These are phyloP conservation scores for Colletes collaris DNA, from an alignment of 2,888 invertebrate species.

Conservation along the genomic window DNA sequence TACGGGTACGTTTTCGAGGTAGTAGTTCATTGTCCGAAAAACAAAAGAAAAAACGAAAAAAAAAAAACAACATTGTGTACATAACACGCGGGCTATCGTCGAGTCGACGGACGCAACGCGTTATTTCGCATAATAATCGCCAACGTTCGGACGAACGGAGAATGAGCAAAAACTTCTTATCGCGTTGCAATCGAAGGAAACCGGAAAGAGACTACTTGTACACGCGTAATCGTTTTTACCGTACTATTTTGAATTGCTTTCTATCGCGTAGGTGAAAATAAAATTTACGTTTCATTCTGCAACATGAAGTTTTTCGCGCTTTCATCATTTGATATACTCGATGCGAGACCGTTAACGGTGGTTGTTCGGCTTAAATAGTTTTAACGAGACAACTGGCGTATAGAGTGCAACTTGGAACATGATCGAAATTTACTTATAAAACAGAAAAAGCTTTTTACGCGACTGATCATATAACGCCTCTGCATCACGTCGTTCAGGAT, in stretches of 20 bases:
- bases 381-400: background rate
- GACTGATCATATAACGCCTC: background rate
- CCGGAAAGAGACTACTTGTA: slow-evolving; percentile 20
- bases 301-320: slow-evolving; percentile 41
- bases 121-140: slow-evolving; percentile 44
- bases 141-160: background rate
- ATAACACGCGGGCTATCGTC: background rate
- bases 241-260: slow-evolving; percentile 56
- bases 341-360: slow-evolving; percentile 47
- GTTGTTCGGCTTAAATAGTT: slow-evolving; percentile 10
- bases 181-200: slow-evolving; percentile 6
- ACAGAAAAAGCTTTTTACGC: background rate
- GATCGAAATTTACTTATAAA: no score
- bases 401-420: background rate
- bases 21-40: background rate
- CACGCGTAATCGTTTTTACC: slow-evolving; percentile 33
- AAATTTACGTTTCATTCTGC: slow-evolving; percentile 38
- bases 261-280: slow-evolving; percentile 20
- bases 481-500: background rate
- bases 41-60: no score
- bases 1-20: background rate
- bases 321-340: slow-evolving; percentile 50
- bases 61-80: slow-evolving; percentile 2
- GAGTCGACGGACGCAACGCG: slow-evolving; percentile 6
- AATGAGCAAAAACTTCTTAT: slow-evolving; percentile 1